Evolutionary conservation across 2,888 invertebrate genomes (phyloP), one percentile per base, ranked within the genome.

Genomic region (Drosophila neoperkinsi): DNA sequence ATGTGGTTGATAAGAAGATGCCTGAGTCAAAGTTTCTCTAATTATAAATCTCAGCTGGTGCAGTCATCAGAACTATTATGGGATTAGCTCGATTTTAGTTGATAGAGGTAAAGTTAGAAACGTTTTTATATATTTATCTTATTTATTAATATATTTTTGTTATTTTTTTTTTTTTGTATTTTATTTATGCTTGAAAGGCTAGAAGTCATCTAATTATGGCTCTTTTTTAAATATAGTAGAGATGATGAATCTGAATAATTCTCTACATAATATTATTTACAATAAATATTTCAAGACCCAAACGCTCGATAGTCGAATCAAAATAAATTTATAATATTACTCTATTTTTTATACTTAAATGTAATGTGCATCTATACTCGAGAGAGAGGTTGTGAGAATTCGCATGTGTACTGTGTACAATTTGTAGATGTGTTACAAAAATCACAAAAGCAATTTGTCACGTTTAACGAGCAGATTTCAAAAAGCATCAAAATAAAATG

Each of bases 391-490:
- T 21, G 4, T 41, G 41, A 41, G n/a, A 41, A 28, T 50, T 18
- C 18, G 18, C 18, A 50, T 18, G 18, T 25, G 6, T 13, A 25
- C 13, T 7, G 31, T 21, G 30, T 7, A 46, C 7, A 13, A 25
- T 9, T 53, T 53, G 10, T 41, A 18, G 13, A 13, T 34, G 50
- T 56, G 18, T 58, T 46, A 46, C 46, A 34, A 18, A 7, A 34
- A 50, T 31, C 1, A 4, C 25, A 59, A 51, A 51, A 46, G 52
- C 60, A 49, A 64, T 72, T 71, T 62, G 71, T 55, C 58, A 58
- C 59, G 55, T 59, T 59, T 63, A 69, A 69, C 53, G 49, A 71
- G 61, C 18, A 61, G 60, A 67, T 59, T 57, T 57, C 18, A n/a
- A 38, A 21, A 21, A 46, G 50, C 50, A 68, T 51, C 53, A 53